These are phyloP conservation scores for Erythrolamprus reginae DNA, from an alignment of 2,113 vertebrate genomes.

Conservation along the genomic window DNA sequence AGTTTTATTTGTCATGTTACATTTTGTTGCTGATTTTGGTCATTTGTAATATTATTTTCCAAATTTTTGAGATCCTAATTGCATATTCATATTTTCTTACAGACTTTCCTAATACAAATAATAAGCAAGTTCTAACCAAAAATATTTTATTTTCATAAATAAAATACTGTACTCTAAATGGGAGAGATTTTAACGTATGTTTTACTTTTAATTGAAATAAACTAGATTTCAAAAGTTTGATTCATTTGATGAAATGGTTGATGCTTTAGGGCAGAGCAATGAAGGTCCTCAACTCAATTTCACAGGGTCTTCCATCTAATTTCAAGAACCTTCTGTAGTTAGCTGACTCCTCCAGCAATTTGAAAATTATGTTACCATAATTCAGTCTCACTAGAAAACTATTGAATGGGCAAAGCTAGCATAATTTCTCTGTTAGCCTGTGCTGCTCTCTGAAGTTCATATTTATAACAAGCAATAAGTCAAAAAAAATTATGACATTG, in stretches of 20 bases:
- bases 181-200: background rate
- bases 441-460: background rate
- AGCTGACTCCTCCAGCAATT: background rate
- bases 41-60: background rate
- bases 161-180: background rate
- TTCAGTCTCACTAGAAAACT: background rate
- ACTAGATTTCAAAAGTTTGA: background rate
- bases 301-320: background rate
- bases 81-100: background rate
- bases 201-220: background rate
- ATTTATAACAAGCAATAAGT: background rate
- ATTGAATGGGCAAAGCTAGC: background rate
- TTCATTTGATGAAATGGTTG: background rate
- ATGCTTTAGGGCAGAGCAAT: background rate
- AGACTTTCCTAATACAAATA: background rate
- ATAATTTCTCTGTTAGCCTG: background rate
- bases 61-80: background rate
- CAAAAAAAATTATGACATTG: background rate
- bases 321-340: background rate
- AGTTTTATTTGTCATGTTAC: background rate
- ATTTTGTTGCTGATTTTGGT: slow-evolving; percentile 7
- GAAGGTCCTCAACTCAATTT: background rate
- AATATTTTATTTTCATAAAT: background rate
- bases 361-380: background rate
- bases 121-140: background rate